Base-by-base conservation (phyloP, 2,888 invertebrate genomes). In the Trileptium ribeirensis region DNA sequence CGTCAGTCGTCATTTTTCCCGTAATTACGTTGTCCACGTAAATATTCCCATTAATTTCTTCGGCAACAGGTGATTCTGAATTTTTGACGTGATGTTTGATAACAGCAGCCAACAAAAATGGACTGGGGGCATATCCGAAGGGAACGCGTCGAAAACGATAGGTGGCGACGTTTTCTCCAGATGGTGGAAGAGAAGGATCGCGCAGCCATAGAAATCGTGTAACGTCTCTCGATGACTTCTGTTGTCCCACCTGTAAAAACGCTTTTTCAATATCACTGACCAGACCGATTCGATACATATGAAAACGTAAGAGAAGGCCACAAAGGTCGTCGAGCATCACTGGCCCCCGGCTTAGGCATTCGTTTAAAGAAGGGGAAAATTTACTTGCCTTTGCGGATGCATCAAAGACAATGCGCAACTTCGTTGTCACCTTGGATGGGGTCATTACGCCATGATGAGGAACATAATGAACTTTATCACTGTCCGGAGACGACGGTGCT, bases 331-430 rank as follows among this genome's bases (percentile, higher is more conserved):
- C 81, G 15, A 81, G 74, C n/a, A 83, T 79, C 24, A 40, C 77
- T 15, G 83, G 84, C 3, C 84, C 84, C 3, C 80, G 39, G 64
- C 83, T 82, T 8, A 83, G 40, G 67, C 83, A 84, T 67, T 84
- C 83, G 82, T 84, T 84, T n/a, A 84, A 75, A 15, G 78, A 78
- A 8, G 74, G 8, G 1, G 67, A 80, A 79, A 82, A 74, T 0
- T 2, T 29, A 74, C 81, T 81, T 29, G 36, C 34, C 39, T 67
- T 78, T 0, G 78, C 80, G 0, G 82, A 83, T 3, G 82, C 86
- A 81, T 86, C 86, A 74, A 80, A 86, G 8, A 86, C 85, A 34
- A 83, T 79, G 2, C 85, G 40, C 3, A 86, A 38, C 78, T 86
- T 86, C 0, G 85, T 51, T 24, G 51, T 75, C n/a, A 67, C n/a